Percentiles rank a stretch among this genome's conserved stretches.
Conservation (phyloP, 2,888 invertebrate genomes). For the Eilema griseolum region DNA sequence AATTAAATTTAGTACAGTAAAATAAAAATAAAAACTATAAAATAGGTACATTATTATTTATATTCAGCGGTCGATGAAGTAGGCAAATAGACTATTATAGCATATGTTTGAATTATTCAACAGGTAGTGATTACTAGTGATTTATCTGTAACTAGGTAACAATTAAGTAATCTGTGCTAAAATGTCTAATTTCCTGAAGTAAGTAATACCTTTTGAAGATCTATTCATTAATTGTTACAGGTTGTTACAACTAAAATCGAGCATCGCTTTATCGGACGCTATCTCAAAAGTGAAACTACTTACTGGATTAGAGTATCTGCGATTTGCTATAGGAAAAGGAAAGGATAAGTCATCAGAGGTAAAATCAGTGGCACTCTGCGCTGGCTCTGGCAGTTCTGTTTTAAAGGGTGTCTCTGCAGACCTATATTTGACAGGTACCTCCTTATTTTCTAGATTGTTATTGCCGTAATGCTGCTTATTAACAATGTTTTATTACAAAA, state of each 20-base stretch:
- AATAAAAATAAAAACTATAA: too few relatives aligned
- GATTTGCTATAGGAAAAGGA: conserved; percentile 89
- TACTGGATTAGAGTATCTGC: conserved; percentile 89
- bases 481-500: too few relatives aligned
- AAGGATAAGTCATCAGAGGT: conserved; percentile 80
- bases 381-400: conserved; percentile 95
- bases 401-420: conserved; percentile 91
- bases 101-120: too few relatives aligned
- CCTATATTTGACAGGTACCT: conserved; percentile 92
- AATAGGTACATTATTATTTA: too few relatives aligned
- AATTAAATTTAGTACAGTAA: too few relatives aligned
- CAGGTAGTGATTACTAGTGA: too few relatives aligned
- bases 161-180: too few relatives aligned
- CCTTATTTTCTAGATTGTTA: neutral
- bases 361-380: conserved; percentile 92
- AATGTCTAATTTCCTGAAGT: neutral
- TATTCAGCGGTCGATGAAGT: too few relatives aligned
- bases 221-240: conserved; percentile 57
- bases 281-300: conserved; percentile 90
- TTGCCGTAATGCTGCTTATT: too few relatives aligned
- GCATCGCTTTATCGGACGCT: conserved; percentile 85
- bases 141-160: too few relatives aligned
- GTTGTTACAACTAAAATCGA: conserved; percentile 60
- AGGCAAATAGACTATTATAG: too few relatives aligned
- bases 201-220: neutral